These are phyloP conservation scores for Agrochola litura DNA, from an alignment of 2,888 invertebrate species.

Conservation along the genomic window DNA sequence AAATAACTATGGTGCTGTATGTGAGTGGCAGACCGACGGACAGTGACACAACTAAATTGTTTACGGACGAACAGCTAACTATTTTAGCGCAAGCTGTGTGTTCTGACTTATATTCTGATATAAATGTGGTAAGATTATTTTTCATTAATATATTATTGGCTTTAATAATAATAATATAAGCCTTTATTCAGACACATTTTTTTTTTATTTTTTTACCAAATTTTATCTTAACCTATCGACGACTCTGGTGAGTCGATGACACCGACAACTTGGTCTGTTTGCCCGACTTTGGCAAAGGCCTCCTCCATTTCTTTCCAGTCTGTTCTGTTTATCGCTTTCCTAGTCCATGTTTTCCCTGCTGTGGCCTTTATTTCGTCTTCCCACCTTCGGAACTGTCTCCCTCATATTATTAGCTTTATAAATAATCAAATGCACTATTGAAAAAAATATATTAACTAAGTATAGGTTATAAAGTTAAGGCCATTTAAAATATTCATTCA, in stretches of 20 bases:
- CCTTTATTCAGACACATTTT: no score
- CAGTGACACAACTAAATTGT: constrained; percentile 26
- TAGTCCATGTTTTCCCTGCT: no score
- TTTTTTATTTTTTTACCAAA: no score
- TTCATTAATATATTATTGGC: neutral
- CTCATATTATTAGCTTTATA: neutral
- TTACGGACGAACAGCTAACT: constrained; percentile 49
- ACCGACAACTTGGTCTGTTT: no score
- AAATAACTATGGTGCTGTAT: constrained; percentile 46
- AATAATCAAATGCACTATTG: neutral
- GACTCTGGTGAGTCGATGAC: no score
- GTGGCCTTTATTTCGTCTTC: no score
- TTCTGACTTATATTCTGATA: constrained; percentile 47
- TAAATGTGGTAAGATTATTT: constrained; percentile 58
- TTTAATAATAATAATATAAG: no score
- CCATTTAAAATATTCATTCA: neutral
- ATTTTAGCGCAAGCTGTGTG: constrained; percentile 65
- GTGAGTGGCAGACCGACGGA: constrained; percentile 53
- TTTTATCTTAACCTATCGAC: no score
- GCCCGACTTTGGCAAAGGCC: no score
- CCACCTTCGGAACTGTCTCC: no score
- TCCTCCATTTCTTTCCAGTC: no score
- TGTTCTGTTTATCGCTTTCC: no score
- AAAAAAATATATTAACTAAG: neutral
- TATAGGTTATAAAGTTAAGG: neutral